A percentile compares a stretch with the other conserved stretches of the same genome.
Evolutionary conservation across 92 coral and sea anemone species (phyloP).

Genomic region (Isaurus tuberculatus): DNA sequence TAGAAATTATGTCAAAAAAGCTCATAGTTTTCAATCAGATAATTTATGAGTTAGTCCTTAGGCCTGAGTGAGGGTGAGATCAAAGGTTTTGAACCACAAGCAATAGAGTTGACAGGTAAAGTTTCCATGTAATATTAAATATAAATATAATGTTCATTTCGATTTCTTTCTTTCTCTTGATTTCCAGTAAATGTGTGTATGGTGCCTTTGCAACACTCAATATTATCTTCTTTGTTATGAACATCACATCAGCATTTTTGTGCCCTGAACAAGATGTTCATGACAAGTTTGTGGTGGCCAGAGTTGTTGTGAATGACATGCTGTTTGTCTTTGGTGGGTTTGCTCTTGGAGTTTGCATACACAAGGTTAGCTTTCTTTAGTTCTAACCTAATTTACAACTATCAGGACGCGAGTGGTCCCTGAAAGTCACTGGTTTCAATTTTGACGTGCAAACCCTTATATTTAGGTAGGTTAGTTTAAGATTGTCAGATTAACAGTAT

Average conservation of each 20-base stretch:
- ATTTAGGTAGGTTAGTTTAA: too few species aligned
- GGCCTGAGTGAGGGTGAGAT: too few species aligned
- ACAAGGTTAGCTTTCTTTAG: slow-evolving; percentile 67
- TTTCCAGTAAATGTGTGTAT: slow-evolving; percentile 77
- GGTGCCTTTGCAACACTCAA: slow-evolving; percentile 69
- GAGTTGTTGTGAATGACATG: slow-evolving; percentile 86
- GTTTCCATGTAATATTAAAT: too few species aligned
- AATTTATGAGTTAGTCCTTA: too few species aligned
- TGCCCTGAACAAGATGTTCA: slow-evolving; percentile 73
- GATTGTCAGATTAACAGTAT: too few species aligned
- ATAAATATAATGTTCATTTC: background rate
- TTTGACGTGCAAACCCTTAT: too few species aligned
- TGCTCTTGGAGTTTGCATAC: slow-evolving; percentile 83
- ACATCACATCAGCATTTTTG: slow-evolving; percentile 75
- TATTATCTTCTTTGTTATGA: slow-evolving; percentile 76
- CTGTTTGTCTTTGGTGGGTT: slow-evolving; percentile 88
- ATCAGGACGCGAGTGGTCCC: too few species aligned
- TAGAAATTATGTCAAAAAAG: too few species aligned
- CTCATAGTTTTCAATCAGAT: too few species aligned
- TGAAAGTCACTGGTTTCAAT: too few species aligned
- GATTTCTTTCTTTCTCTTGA: background rate
- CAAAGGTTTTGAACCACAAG: too few species aligned
- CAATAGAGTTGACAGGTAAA: background rate
- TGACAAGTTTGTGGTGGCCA: slow-evolving; percentile 69
- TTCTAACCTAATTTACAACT: background rate